These are phyloP conservation scores for Trissolcus basalis DNA, from an alignment of 1,140 invertebrate genomes.

Conservation along the genomic window DNA sequence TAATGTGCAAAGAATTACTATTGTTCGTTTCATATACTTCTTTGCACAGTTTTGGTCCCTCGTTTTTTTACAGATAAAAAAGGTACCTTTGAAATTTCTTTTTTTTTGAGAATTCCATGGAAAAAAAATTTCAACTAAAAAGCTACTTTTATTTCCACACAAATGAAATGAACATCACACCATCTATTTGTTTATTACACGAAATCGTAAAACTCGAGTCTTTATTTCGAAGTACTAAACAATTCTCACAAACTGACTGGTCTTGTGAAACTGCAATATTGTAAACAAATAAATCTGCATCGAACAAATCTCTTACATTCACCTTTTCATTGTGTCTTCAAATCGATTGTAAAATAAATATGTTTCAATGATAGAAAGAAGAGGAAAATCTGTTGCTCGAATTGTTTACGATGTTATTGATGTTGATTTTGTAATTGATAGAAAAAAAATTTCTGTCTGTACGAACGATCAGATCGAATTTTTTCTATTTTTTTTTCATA, in stretches of 20 bases:
- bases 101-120: too few relatives aligned
- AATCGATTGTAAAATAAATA: slow-evolving; percentile 1
- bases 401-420: too few relatives aligned
- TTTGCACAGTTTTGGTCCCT: too few relatives aligned
- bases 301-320: slow-evolving; percentile 23
- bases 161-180: too few relatives aligned
- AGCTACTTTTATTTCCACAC: too few relatives aligned
- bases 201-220: background rate
- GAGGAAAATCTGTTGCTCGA: too few relatives aligned
- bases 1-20: slow-evolving; percentile 22
- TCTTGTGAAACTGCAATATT: slow-evolving; percentile 20
- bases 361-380: background rate
- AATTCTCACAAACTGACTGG: slow-evolving; percentile 8
- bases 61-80: too few relatives aligned
- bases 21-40: slow-evolving; percentile 9
- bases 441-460: background rate
- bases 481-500: background rate
- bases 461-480: background rate
- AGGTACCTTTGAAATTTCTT: too few relatives aligned
- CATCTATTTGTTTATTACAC: too few relatives aligned
- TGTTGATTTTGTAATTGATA: slow-evolving; percentile 2
- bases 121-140: too few relatives aligned
- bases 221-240: background rate
- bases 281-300: slow-evolving; percentile 23
- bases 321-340: slow-evolving; percentile 4